Evolutionary conservation across 2,113 vertebrate genomes (phyloP).

Genomic region (Glaucidium brasilianum): DNA sequence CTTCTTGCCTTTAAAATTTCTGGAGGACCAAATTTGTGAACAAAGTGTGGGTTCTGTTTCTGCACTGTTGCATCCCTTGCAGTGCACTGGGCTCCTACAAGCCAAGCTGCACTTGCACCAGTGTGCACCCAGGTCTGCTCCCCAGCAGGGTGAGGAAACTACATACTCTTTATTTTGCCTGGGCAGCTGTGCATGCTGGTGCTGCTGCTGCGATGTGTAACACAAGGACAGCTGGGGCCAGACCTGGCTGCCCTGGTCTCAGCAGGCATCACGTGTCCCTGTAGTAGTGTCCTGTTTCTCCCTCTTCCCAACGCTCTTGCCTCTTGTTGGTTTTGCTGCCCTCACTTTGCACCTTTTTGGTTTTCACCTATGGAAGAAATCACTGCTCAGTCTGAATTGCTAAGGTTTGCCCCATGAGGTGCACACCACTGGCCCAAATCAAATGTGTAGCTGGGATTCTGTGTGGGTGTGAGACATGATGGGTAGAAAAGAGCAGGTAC

Average conservation of each 20-base stretch:
- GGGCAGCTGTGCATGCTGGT: accelerated
- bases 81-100: neutral
- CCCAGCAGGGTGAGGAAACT: neutral
- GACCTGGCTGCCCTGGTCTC: neutral
- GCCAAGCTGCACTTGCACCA: neutral
- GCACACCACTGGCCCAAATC: accelerated
- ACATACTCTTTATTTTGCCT: neutral
- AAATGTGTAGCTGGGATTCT: neutral
- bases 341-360: neutral
- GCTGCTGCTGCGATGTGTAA: neutral
- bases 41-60: neutral
- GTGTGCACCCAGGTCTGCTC: neutral
- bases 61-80: neutral
- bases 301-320: neutral
- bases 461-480: accelerated
- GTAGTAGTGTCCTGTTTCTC: accelerated
- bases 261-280: accelerated
- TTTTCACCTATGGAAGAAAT: neutral
- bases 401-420: neutral
- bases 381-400: neutral
- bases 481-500: neutral
- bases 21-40: neutral
- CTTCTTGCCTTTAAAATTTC: neutral
- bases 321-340: neutral
- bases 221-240: neutral